phyloP scores from a whole-genome alignment of 2,113 vertebrate genomes.

The Boulengeromyrus knoepffleri region DNA sequence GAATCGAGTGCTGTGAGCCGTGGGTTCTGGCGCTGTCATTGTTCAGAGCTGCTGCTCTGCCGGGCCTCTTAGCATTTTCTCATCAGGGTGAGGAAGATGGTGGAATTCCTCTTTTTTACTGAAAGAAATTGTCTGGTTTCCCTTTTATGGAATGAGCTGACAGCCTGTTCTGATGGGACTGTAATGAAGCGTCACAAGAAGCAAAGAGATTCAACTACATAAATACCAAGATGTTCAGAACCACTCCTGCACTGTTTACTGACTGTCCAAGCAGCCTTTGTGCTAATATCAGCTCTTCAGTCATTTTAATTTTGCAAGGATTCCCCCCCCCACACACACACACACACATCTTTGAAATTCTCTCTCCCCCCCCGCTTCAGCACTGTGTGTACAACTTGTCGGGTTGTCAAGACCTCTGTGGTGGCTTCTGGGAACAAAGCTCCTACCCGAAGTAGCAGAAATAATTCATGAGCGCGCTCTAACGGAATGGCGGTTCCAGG shows the following conservation, averaged over 20 bases:
- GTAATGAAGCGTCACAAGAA: not conserved
- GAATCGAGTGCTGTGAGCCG: not conserved
- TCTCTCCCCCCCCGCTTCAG: not conserved
- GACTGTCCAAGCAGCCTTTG: not conserved
- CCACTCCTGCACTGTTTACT: not conserved
- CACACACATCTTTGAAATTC: not conserved
- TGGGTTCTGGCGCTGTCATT: not conserved
- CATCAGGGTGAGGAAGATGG: not conserved
- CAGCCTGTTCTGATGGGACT: not conserved
- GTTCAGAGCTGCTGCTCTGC: not conserved
- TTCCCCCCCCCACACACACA: not conserved
- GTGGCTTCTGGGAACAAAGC: not conserved
- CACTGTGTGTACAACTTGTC: not conserved
- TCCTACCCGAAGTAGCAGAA: not conserved
- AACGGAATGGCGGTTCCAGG: not conserved
- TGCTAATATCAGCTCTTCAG: not conserved
- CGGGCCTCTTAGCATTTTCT: not conserved
- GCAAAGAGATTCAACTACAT: not conserved
- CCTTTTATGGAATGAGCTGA: not conserved
- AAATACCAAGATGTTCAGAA: not conserved
- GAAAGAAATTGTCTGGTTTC: not conserved
- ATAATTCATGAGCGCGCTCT: not conserved
- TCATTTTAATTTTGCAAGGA: not conserved
- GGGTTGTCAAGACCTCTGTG: not conserved
- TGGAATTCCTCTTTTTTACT: not conserved